Evolutionary conservation across 2,113 vertebrate species (phyloP).

Genomic region (Sardina pilchardus): DNA sequence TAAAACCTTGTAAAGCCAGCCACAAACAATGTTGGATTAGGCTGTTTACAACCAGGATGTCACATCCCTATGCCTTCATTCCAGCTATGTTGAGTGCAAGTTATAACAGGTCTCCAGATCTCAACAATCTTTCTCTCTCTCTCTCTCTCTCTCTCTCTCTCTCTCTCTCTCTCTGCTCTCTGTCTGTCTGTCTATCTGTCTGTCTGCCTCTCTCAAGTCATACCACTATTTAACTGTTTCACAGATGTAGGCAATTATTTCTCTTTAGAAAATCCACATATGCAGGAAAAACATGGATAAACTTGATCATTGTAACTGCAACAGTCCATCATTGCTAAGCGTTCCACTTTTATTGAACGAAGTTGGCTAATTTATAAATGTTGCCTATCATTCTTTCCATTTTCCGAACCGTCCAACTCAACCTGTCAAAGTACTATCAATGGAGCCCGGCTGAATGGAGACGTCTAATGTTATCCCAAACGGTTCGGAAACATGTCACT

Average conservation of each 20-base stretch:
- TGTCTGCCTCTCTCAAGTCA: no score
- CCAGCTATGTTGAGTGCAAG: neutral
- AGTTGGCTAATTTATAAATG: no score
- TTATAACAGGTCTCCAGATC: neutral
- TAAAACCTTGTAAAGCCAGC: neutral
- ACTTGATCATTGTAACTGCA: neutral
- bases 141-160: neutral
- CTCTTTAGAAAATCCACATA: neutral
- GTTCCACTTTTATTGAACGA: no score
- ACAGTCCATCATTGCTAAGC: neutral
- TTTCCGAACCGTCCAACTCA: no score
- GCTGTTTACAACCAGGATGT: neutral
- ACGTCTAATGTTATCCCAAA: neutral
- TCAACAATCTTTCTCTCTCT: neutral
- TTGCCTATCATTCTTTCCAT: no score
- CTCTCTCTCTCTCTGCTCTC: neutral
- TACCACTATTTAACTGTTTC: neutral
- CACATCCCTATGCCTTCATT: neutral
- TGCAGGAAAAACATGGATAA: neutral
- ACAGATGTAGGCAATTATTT: neutral
- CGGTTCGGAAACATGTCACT: neutral
- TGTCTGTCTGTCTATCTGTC: neutral
- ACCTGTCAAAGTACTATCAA: no score
- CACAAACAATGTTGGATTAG: neutral
- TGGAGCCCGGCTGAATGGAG: neutral